Base-by-base conservation (phyloP, 1,140 invertebrate genomes). In the Meloidogyne hapla region DNA sequence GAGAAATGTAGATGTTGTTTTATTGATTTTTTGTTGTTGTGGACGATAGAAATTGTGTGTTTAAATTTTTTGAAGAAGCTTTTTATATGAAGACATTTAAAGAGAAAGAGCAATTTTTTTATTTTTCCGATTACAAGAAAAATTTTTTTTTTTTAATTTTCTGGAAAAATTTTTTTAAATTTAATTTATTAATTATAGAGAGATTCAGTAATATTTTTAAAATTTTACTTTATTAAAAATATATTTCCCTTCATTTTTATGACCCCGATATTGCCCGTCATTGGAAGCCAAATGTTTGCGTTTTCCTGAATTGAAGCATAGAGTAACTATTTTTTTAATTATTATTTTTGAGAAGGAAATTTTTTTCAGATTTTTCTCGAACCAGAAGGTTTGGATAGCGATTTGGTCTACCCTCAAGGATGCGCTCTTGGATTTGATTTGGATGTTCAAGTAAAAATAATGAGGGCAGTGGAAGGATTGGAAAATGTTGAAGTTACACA, bases 221-320 rank as follows among this genome's bases (percentile, higher is more conserved):
- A n/a, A n/a, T n/a, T n/a, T n/a, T n/a, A n/a, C n/a, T n/a, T n/a
- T n/a, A n/a, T n/a, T n/a, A n/a, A n/a, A n/a, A n/a, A n/a, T n/a
- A n/a, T n/a, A n/a, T n/a, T n/a, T n/a, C n/a, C n/a, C n/a, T 56
- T 56, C 1, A 15, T 18, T 42, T 67, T 67, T 33, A 67, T 92
- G 94, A 56, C 93, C 93, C 1, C 89, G 93, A 56, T 88, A 95
- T 88, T 96, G 94, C 87, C 94, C 94, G 0, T 96, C 94, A 3
- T 92, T 96, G 79, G 94, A 96, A 88, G 93, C 94, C 21, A 96
- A 96, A 90, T 89, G 94, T 38, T 79, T 94, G 8, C 91, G 90
- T 75, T 96, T 95, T 87, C 87, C 90, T 18, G 89, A 90, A 8
- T 89, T 90, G 71, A 74, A 83, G 3, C 94, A 96, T 89, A 92